Percentiles rank a stretch among this genome's conserved stretches.
Evolutionary conservation across 2,797 vertebrate species (phyloP).

Genomic region (Clarias fuscus): DNA sequence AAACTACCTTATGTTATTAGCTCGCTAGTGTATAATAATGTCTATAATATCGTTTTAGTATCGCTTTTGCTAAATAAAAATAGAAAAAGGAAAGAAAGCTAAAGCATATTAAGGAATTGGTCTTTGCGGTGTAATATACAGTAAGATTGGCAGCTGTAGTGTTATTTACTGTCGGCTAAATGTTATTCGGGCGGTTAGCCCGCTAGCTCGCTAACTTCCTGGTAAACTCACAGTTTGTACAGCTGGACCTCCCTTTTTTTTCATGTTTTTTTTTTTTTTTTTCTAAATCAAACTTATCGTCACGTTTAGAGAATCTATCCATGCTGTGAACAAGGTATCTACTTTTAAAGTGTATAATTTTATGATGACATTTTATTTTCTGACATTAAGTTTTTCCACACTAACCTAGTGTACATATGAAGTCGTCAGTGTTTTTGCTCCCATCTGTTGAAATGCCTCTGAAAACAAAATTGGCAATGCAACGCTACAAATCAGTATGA

Average conservation of each 20-base stretch:
- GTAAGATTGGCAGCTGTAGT: neutral
- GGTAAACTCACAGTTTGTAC: neutral
- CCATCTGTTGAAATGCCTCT: neutral
- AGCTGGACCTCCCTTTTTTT: neutral
- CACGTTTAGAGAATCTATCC: neutral
- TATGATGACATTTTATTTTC: too few relatives aligned
- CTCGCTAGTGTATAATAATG: neutral
- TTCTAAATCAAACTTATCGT: neutral
- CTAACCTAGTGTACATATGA: neutral
- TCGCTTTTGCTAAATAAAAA: too few relatives aligned
- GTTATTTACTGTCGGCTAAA: neutral
- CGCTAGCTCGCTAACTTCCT: constrained; percentile 9
- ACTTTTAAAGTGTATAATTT: neutral
- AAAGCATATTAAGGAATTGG: neutral
- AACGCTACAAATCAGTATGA: neutral
- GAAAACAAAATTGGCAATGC: neutral
- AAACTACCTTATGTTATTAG: neutral
- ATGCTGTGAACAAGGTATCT: neutral
- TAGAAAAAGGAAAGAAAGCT: neutral
- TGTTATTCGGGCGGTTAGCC: neutral
- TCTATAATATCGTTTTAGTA: too few relatives aligned
- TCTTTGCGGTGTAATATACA: neutral
- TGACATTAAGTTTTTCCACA: neutral
- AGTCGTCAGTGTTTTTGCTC: neutral
- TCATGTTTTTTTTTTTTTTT: too few relatives aligned